These are phyloP conservation scores for Pogoniulus pusillus DNA, from an alignment of 2,797 vertebrate genomes.

Conservation along the genomic window DNA sequence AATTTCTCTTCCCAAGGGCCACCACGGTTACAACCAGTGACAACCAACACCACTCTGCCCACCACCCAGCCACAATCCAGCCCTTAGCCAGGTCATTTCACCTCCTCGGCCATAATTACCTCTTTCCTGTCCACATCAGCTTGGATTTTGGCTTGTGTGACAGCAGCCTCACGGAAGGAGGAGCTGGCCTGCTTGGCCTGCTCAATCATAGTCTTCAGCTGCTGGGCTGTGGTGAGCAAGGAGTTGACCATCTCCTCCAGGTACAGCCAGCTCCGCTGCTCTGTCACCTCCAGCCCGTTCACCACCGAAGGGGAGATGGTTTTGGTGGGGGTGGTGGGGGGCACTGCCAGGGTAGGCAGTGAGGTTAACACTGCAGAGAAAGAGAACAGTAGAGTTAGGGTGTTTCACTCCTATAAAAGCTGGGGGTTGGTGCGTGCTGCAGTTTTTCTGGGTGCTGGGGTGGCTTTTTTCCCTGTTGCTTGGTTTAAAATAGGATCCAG, in stretches of 20 bases:
- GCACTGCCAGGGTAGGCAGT: conserved; percentile 88
- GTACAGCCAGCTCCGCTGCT: conserved; percentile 89
- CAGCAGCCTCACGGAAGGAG: conserved; percentile 68
- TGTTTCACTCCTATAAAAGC: neutral
- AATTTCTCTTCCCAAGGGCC: neutral
- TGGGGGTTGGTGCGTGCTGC: rapidly evolving
- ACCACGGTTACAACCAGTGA: neutral
- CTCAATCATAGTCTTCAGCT: conserved; percentile 91
- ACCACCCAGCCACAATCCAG: neutral
- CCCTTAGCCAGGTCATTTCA: neutral
- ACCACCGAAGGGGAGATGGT: conserved; percentile 64
- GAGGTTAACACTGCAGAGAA: conserved; percentile 82
- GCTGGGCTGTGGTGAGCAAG: conserved; percentile 88
- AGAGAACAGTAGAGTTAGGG: neutral
- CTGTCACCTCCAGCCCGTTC: conserved; percentile 78
- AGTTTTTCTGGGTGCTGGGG: neutral
- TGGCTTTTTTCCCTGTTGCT: neutral
- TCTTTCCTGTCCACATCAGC: conserved; percentile 82
- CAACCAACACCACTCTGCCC: neutral
- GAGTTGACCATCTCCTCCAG: conserved; percentile 94
- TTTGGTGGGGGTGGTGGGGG: conserved; percentile 77
- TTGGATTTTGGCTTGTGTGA: conserved; percentile 72
- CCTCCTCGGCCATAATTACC: conserved; percentile 73
- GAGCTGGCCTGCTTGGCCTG: conserved; percentile 89
- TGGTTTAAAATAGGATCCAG: too few relatives aligned